phyloP scores from a whole-genome alignment of 2,888 invertebrate species.

The Lordiphosa fenestrarum region DNA sequence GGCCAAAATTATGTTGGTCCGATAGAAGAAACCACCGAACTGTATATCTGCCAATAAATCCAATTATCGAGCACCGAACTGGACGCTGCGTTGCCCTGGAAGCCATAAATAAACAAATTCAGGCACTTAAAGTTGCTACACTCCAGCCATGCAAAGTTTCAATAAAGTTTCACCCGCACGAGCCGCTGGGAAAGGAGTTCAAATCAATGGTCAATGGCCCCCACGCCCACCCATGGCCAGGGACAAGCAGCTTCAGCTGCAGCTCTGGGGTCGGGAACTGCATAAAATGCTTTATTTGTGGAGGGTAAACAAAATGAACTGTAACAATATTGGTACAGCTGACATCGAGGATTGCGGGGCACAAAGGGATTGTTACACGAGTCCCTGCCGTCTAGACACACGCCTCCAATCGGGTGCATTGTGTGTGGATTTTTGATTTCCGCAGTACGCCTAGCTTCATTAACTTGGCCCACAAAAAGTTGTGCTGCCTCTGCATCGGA shows the following conservation, averaged over 20 bases:
- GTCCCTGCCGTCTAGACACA: slow-evolving; percentile 33
- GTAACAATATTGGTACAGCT: slow-evolving; percentile 74
- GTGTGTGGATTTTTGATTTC: slow-evolving; percentile 43
- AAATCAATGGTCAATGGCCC: slow-evolving; percentile 45
- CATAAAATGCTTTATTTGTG: slow-evolving; percentile 69
- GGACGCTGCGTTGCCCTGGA: not conserved
- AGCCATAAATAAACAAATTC: slow-evolving; percentile 34
- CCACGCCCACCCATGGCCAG: slow-evolving; percentile 23
- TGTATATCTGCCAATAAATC: too few relatives aligned
- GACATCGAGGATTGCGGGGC: slow-evolving; percentile 50
- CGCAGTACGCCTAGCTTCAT: slow-evolving; percentile 46
- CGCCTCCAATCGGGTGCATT: slow-evolving; percentile 16
- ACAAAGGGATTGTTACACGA: slow-evolving; percentile 56
- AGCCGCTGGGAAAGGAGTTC: slow-evolving; percentile 13
- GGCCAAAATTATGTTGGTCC: too few relatives aligned
- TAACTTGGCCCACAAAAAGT: slow-evolving; percentile 47
- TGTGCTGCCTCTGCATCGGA: slow-evolving; percentile 17
- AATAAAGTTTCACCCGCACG: slow-evolving; percentile 27
- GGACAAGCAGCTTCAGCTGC: slow-evolving; percentile 25
- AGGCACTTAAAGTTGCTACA: slow-evolving; percentile 40
- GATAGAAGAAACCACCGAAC: too few relatives aligned
- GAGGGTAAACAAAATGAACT: slow-evolving; percentile 73
- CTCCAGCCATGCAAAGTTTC: slow-evolving; percentile 11
- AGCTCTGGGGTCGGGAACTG: slow-evolving; percentile 32
- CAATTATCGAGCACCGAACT: too few relatives aligned